Conservation (phyloP, 2,888 invertebrate genomes). For the Glomeris marginata region DNA sequence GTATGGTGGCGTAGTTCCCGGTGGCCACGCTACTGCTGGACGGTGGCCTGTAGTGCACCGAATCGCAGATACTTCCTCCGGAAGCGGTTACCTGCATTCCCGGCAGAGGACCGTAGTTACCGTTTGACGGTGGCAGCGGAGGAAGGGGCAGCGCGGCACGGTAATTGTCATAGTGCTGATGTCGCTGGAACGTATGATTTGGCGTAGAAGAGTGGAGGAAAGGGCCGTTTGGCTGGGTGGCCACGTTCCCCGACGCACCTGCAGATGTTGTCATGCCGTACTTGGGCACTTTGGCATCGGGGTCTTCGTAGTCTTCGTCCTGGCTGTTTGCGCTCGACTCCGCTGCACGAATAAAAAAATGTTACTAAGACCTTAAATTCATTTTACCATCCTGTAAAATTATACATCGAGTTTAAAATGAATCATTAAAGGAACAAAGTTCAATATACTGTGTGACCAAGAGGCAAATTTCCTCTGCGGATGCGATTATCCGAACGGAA, state of each 20-base stretch:
- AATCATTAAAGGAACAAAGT: too few relatives aligned
- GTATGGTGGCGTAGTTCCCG: constrained; percentile 14
- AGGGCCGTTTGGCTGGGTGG: not conserved
- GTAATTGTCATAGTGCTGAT: constrained; percentile 17
- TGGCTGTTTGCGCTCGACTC: constrained; percentile 15
- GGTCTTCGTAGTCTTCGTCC: constrained; percentile 14
- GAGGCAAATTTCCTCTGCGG: not conserved
- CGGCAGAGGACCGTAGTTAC: constrained; percentile 1
- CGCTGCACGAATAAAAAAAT: not conserved
- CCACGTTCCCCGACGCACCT: not conserved
- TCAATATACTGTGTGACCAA: not conserved
- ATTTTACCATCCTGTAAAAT: too few relatives aligned
- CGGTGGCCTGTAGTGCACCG: constrained; percentile 9
- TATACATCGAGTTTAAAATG: too few relatives aligned
- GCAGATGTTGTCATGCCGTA: not conserved
- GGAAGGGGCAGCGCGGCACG: constrained; percentile 10
- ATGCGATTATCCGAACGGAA: not conserved
- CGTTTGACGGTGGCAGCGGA: not conserved
- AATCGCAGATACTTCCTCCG: constrained; percentile 8
- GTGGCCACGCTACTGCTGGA: constrained; percentile 8
- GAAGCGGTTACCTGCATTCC: constrained; percentile 1
- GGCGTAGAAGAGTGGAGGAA: not conserved
- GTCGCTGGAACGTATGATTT: constrained; percentile 6
- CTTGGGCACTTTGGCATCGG: constrained; percentile 12
- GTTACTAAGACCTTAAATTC: too few relatives aligned